Conservation (phyloP, 2,113 vertebrate genomes). For the Lepidothrix coronata region DNA sequence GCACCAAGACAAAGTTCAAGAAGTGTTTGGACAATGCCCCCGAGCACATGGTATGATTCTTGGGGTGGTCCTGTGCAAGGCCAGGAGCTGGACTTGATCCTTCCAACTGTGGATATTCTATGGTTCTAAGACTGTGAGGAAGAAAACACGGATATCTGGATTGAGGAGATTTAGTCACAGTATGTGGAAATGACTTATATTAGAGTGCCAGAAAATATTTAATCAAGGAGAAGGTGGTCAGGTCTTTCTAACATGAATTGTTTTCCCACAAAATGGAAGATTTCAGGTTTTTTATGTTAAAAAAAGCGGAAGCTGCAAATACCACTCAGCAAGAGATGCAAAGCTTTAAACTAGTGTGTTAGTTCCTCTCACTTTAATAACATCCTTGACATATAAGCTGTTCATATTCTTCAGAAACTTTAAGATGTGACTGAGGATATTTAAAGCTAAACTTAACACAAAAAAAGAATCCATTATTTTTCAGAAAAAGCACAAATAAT, state of each 20-base stretch:
- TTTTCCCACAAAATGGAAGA: background rate
- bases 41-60: background rate
- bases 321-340: background rate
- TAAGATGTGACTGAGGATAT: conserved; percentile 24
- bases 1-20: background rate
- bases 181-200: background rate
- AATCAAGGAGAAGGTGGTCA: background rate
- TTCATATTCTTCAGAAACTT: conserved; percentile 21
- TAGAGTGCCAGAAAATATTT: background rate
- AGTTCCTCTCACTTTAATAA: conserved; percentile 17
- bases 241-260: background rate
- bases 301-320: background rate
- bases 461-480: conserved; percentile 47
- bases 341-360: background rate
- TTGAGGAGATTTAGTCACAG: background rate
- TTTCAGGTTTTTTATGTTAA: background rate
- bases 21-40: background rate
- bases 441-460: conserved; percentile 40
- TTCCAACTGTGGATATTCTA: background rate
- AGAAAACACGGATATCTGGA: background rate
- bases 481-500: conserved; percentile 48
- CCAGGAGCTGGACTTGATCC: background rate
- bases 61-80: background rate
- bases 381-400: background rate
- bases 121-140: background rate